phyloP scores from a whole-genome alignment of 30 jellyfish, hydroid and myxozoan species.

The Hydractinia symbiolongicarpus region DNA sequence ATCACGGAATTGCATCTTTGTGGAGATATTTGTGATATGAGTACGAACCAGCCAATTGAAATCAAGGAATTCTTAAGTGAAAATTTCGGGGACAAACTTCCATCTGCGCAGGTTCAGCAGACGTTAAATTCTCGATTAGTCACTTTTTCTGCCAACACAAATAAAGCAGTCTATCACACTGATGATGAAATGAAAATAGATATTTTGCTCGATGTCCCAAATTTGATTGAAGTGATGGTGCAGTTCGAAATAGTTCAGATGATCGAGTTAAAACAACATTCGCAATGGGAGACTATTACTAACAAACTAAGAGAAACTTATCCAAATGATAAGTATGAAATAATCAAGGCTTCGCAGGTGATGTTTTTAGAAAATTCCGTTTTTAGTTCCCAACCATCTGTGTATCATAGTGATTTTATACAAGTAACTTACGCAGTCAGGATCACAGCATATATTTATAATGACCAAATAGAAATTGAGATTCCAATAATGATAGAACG shows the following conservation, averaged over 20 bases:
- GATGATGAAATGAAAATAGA: constrained; percentile 12
- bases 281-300: constrained; percentile 13
- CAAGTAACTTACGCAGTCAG: constrained; percentile 7
- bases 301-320: not conserved
- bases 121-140: not conserved
- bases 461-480: not conserved
- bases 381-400: constrained; percentile 18
- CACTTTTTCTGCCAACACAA: constrained; percentile 4
- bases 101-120: constrained; percentile 16
- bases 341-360: not conserved
- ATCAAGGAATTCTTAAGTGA: not conserved
- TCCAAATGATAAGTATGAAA: not conserved
- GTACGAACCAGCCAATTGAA: constrained; percentile 12
- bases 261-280: not conserved
- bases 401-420: not conserved
- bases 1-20: constrained; percentile 9
- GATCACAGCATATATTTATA: not conserved
- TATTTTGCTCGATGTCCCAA: constrained; percentile 11
- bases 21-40: constrained; percentile 24
- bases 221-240: not conserved
- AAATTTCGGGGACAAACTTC: not conserved
- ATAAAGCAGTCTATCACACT: not conserved
- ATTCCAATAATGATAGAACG: constrained; percentile 11
- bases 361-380: not conserved
- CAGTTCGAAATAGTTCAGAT: not conserved